These are phyloP conservation scores for Agrotis clavis DNA, from an alignment of 2,888 invertebrate species.

Conservation along the genomic window DNA sequence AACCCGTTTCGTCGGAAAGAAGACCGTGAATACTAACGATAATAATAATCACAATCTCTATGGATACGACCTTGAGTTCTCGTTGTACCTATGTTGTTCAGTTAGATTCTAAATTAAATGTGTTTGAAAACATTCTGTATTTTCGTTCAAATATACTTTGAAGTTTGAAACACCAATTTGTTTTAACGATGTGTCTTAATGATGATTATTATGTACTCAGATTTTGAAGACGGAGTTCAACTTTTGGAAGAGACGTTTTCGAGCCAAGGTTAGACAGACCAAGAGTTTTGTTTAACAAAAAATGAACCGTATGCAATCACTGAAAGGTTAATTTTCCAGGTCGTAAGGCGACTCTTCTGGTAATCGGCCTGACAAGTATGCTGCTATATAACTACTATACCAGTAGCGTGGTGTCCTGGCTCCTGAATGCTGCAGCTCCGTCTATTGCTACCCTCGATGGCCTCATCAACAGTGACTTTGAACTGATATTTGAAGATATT, in stretches of 20 bases:
- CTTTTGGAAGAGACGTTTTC: conserved; percentile 72
- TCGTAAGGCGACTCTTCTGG: conserved; percentile 79
- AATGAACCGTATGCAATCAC: not conserved
- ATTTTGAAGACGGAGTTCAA: conserved; percentile 82
- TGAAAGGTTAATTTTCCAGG: conserved; percentile 67
- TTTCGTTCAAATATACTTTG: conserved; percentile 21
- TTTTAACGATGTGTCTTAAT: conserved; percentile 20
- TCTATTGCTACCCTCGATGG: conserved; percentile 86
- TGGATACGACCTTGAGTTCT: conserved; percentile 8
- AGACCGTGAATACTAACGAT: conserved; percentile 1
- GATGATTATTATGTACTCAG: conserved; percentile 68
- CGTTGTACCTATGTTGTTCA: not conserved
- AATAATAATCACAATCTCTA: conserved; percentile 3
- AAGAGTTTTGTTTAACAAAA: not conserved
- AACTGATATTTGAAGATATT: conserved; percentile 89
- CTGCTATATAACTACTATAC: conserved; percentile 92
- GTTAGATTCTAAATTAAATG: not conserved
- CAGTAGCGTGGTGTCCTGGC: conserved; percentile 91
- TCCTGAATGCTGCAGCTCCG: conserved; percentile 88
- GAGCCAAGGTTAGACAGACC: conserved; percentile 78
- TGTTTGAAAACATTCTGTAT: conserved; percentile 12
- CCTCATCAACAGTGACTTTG: conserved; percentile 86
- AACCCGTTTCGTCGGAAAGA: conserved; percentile 4
- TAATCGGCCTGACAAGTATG: conserved; percentile 84
- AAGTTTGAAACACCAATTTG: conserved; percentile 14